Conservation (phyloP, 1,140 invertebrate species). For the Drosophila nasuta region DNA sequence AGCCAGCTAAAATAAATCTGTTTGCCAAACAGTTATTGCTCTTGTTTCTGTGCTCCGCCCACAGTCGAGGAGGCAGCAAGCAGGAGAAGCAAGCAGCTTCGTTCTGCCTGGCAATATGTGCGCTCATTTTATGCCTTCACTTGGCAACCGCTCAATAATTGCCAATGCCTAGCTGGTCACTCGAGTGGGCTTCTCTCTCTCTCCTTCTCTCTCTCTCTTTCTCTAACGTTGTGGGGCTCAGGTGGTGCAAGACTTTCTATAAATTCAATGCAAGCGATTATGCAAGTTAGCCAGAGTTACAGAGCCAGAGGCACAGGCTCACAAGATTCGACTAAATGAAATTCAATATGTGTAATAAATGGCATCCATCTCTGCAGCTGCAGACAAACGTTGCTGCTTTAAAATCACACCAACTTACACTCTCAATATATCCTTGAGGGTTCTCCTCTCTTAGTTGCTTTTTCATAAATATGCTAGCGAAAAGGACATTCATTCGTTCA, state of each 20-base stretch:
- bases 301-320: not conserved
- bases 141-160: constrained; percentile 80
- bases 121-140: constrained; percentile 72
- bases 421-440: constrained; percentile 1
- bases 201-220: not conserved
- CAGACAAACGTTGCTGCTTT: constrained; percentile 54
- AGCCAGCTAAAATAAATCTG: constrained; percentile 74
- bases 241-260: constrained; percentile 78
- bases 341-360: constrained; percentile 79
- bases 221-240: constrained; percentile 48
- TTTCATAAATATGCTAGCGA: not conserved
- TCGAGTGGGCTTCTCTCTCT: constrained; percentile 39
- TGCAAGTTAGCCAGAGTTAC: constrained; percentile 56
- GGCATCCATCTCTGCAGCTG: constrained; percentile 43
- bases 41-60: constrained; percentile 64
- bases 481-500: not conserved
- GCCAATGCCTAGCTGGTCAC: constrained; percentile 50
- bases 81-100: constrained; percentile 2
- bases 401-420: constrained; percentile 11
- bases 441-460: not conserved
- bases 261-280: constrained; percentile 77
- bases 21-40: constrained; percentile 83
- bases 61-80: not conserved
- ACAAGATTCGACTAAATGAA: constrained; percentile 62
- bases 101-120: constrained; percentile 64